Percentiles rank a stretch among this genome's conserved stretches.
Conservation (phyloP, 2,888 invertebrate species). For the Scaptomyza cyrtandrae region DNA sequence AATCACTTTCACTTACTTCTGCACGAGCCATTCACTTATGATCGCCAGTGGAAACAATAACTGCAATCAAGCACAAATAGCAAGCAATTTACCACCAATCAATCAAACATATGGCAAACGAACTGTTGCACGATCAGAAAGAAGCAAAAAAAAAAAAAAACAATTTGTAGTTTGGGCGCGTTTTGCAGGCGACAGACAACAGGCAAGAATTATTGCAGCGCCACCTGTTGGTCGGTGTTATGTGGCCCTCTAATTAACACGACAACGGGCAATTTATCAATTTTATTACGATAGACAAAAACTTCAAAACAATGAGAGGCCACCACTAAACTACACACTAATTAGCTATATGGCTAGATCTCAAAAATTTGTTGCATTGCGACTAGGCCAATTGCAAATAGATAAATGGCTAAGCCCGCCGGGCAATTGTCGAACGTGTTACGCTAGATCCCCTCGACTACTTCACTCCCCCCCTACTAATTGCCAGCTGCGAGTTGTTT, state of each 20-base stretch:
- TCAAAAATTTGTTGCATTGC: conserved; percentile 24
- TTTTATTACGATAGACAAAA: conserved; percentile 31
- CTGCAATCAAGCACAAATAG: conserved; percentile 60
- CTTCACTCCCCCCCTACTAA: conserved; percentile 22
- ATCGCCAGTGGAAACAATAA: conserved; percentile 47
- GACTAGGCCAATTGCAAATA: conserved; percentile 51
- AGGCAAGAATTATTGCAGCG: conserved; percentile 41
- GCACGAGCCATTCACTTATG: conserved; percentile 35
- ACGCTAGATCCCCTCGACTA: not conserved
- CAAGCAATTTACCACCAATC: conserved; percentile 57
- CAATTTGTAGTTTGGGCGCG: conserved; percentile 35
- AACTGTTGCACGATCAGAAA: conserved; percentile 24
- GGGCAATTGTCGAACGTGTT: conserved; percentile 21
- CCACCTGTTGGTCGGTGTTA: conserved; percentile 61
- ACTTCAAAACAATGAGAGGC: conserved; percentile 34
- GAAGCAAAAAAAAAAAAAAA: conserved; percentile 14
- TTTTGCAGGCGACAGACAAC: conserved; percentile 47
- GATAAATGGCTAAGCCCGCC: conserved; percentile 40
- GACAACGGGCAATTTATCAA: conserved; percentile 68
- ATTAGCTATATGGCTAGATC: conserved; percentile 35
- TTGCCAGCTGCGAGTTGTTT: conserved; percentile 61
- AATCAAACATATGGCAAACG: conserved; percentile 33
- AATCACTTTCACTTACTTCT: conserved; percentile 44
- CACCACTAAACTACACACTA: conserved; percentile 45
- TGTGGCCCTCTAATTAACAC: conserved; percentile 64